phyloP scores from a whole-genome alignment of 1,140 invertebrate genomes.

The Aphis gossypii region DNA sequence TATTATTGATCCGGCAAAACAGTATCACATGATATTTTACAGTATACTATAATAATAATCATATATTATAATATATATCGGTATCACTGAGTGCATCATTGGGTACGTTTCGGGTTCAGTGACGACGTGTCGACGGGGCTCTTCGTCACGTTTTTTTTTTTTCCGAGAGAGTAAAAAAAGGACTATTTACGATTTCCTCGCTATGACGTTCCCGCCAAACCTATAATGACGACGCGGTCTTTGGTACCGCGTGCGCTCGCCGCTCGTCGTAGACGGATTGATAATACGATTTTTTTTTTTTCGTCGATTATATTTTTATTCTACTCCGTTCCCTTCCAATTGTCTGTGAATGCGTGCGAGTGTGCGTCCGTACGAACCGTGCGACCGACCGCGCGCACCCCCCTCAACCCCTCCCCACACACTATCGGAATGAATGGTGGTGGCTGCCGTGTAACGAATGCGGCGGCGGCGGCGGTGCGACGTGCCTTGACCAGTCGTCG shows the following conservation, averaged over 20 bases:
- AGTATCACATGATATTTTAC: background rate
- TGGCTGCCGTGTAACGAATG: constrained; percentile 6
- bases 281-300: background rate
- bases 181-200: background rate
- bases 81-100: background rate
- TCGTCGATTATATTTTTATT: background rate
- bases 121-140: background rate
- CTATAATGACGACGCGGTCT: background rate
- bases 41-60: background rate
- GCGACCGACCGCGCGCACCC: background rate
- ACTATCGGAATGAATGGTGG: background rate
- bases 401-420: too few relatives aligned
- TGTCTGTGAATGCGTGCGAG: background rate
- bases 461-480: background rate
- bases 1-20: background rate
- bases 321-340: background rate
- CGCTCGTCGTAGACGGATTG: background rate
- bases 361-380: background rate
- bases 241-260: too few relatives aligned
- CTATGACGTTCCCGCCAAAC: background rate
- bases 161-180: background rate
- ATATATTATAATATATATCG: too few relatives aligned
- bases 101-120: background rate
- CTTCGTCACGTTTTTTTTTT: too few relatives aligned
- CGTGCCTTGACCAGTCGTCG: constrained; percentile 49